Evolutionary conservation across 2,888 invertebrate genomes (phyloP).

Genomic region (Pachycephus smyrnensis): DNA sequence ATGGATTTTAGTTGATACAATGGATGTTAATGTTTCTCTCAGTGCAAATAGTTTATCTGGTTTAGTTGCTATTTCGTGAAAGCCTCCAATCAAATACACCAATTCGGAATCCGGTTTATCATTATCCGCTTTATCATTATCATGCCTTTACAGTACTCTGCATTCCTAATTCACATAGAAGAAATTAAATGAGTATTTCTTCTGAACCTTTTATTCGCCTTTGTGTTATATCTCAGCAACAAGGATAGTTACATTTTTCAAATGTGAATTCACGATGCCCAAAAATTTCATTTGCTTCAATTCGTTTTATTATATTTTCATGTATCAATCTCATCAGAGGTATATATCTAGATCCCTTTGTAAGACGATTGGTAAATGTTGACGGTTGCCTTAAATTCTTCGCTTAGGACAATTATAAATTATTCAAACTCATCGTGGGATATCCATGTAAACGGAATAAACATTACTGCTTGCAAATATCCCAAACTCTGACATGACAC

Average conservation of each 20-base stretch:
- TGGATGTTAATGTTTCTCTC: neutral
- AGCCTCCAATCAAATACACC: neutral
- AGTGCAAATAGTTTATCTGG: neutral
- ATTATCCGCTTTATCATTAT: neutral
- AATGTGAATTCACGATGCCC: neutral
- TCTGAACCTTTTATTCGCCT: neutral
- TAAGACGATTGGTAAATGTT: neutral
- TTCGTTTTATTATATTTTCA: neutral
- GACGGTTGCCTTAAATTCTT: neutral
- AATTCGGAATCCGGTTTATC: neutral
- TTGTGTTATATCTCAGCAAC: neutral
- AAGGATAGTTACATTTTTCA: neutral
- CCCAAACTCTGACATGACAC: neutral
- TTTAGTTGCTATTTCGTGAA: neutral
- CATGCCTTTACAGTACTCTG: neutral
- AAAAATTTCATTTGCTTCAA: neutral
- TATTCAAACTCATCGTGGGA: neutral
- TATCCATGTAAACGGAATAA: neutral
- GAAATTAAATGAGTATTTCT: neutral
- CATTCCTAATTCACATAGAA: neutral
- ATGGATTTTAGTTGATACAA: neutral
- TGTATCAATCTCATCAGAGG: neutral
- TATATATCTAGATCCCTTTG: neutral
- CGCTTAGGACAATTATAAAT: neutral
- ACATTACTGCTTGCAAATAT: neutral